Base-by-base conservation (phyloP, 1,140 invertebrate genomes). In the Metaphire vulgaris region DNA sequence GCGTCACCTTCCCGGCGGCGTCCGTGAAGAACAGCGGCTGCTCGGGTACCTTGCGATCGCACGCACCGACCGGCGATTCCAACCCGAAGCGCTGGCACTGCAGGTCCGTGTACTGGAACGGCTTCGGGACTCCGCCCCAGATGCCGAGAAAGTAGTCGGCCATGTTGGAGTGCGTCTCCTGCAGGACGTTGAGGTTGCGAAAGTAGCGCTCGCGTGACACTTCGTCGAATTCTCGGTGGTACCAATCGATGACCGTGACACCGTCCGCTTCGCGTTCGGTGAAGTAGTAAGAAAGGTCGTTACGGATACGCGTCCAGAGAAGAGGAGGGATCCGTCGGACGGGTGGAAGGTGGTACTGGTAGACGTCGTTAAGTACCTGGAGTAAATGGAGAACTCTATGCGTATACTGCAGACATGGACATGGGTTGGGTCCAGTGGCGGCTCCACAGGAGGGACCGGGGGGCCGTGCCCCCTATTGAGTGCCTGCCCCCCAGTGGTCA, bases 81-180 rank as follows among this genome's bases (percentile, higher is more conserved):
- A 86, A 31, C n/a, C 78, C 81, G 82, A 87, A 92, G 83, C 93
- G 89, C 82, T 95, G 92, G 66, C 93, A 88, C 83, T 99, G 96
- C 74, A 97, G 95, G 86, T 98, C 96, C 0, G 96, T 97, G 81
- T 95, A 99, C 82, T 96, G 96, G 82, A 98, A 99, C 0, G 90
- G 96, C 81, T 99, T 98, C 0, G 95, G 93, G 71, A 89, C 90
- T 0, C 95, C 96, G 28, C 84, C 33, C 95, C 83, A 86, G 2
- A 80, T 82, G 0, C 96, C 96, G 21, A 98, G 87, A 84, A 96
- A 99, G 84, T 98, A 99, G 87, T 99, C 97, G 1, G 97, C 95
- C 78, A 98, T 97, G 87, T 93, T 93, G 0, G 95, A 97, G 84
- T 99, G 96, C 84, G 98, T 97, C 83, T 96, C 97, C 83, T 92